phyloP scores from a whole-genome alignment of 2,888 invertebrate species.

The Chrysotoxum bicinctum region DNA sequence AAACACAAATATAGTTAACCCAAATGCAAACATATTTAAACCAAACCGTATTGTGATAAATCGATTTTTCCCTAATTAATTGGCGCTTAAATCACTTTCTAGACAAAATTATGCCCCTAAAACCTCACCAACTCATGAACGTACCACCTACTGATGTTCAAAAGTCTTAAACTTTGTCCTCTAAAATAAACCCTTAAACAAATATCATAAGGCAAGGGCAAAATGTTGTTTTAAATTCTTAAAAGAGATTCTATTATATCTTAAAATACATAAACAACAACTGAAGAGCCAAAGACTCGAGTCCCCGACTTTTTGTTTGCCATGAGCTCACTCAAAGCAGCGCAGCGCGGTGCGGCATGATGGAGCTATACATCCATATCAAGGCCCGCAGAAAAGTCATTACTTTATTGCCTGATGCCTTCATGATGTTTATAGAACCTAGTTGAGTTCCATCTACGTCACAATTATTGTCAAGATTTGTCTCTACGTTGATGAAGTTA shows the following conservation, averaged over 20 bases:
- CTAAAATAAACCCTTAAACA: background rate
- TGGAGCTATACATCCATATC: background rate
- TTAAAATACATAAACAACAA: background rate
- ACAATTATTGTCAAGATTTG: background rate
- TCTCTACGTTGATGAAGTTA: background rate
- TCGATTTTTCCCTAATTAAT: no score
- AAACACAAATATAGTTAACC: no score
- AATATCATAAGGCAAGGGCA: background rate
- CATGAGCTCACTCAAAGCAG: background rate
- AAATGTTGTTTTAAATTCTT: background rate
- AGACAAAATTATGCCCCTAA: no score
- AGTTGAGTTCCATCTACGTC: background rate
- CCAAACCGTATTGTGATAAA: no score
- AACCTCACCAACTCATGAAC: no score
- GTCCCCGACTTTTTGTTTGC: background rate
- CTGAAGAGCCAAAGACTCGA: background rate
- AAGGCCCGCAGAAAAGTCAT: slow-evolving; percentile 8
- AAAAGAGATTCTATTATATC: background rate
- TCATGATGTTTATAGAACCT: slow-evolving; percentile 14
- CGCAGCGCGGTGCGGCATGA: background rate
- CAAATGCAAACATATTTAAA: no score
- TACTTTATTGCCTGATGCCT: slow-evolving; percentile 16
- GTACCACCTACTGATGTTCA: no score
- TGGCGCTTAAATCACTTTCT: no score
- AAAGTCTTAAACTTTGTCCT: no score